These are phyloP conservation scores for Protomyctophum bolini DNA, from an alignment of 2,113 vertebrate species.

Conservation along the genomic window DNA sequence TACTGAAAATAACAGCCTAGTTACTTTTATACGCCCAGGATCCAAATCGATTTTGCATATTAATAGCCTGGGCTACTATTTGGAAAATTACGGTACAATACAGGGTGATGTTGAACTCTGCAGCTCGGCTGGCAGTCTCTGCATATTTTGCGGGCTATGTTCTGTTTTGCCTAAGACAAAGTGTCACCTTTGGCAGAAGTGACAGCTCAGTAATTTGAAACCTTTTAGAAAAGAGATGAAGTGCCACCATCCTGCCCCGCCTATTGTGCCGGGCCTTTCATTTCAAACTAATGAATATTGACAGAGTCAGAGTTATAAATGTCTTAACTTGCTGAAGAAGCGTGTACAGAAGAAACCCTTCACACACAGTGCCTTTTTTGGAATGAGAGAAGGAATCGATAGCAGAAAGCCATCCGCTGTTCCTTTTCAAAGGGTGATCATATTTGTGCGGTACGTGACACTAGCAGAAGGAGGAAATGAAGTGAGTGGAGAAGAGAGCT, in stretches of 20 bases:
- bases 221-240: constrained; percentile 40
- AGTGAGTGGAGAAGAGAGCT: not conserved
- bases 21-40: too few species aligned
- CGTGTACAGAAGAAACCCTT: constrained; percentile 10
- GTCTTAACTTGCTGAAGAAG: constrained; percentile 21
- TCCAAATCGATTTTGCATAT: too few species aligned
- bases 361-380: constrained; percentile 27
- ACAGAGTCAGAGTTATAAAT: constrained; percentile 41
- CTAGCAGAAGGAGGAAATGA: constrained; percentile 9
- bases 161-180: not conserved
- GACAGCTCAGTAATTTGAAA: constrained; percentile 22
- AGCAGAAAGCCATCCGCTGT: constrained; percentile 29
- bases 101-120: not conserved
- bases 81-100: too few species aligned
- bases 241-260: constrained; percentile 20
- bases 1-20: too few species aligned
- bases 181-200: constrained; percentile 3
- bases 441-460: constrained; percentile 1
- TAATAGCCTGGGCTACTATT: too few species aligned
- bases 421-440: not conserved
- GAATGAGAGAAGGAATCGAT: constrained; percentile 54
- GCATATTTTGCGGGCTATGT: not conserved
- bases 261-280: constrained; percentile 39
- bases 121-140: not conserved
- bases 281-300: constrained; percentile 61